phyloP scores from a whole-genome alignment of 1,140 invertebrate genomes.

The Drosophila arizonae region DNA sequence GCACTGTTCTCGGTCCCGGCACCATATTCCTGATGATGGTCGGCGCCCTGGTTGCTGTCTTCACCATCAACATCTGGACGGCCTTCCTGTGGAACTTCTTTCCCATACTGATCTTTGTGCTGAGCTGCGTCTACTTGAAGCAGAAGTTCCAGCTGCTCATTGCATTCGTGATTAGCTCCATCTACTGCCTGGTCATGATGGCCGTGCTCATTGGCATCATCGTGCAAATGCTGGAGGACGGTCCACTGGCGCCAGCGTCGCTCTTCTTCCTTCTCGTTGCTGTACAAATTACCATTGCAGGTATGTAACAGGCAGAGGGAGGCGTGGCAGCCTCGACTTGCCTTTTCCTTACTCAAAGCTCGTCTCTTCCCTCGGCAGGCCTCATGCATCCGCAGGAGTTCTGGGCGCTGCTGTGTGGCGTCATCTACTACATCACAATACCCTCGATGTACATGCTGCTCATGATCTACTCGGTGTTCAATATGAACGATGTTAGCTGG shows the following conservation, averaged over 20 bases:
- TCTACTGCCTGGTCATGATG: slow-evolving; percentile 96
- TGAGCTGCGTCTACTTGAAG: slow-evolving; percentile 89
- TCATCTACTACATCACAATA: slow-evolving; percentile 95
- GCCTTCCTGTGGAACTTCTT: slow-evolving; percentile 91
- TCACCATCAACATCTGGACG: slow-evolving; percentile 89
- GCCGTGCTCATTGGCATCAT: slow-evolving; percentile 94
- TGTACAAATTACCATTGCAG: slow-evolving; percentile 86
- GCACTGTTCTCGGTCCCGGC: slow-evolving; percentile 84
- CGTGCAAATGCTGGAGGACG: slow-evolving; percentile 91
- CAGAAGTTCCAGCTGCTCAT: slow-evolving; percentile 88
- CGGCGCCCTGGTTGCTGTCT: slow-evolving; percentile 92
- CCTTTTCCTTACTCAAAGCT: slow-evolving; percentile 65
- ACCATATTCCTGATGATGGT: slow-evolving; percentile 96
- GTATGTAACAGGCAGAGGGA: slow-evolving; percentile 8
- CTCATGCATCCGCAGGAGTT: slow-evolving; percentile 94
- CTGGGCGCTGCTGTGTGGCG: slow-evolving; percentile 88
- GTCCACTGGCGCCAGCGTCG: slow-evolving; percentile 90
- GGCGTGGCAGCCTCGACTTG: too few species aligned
- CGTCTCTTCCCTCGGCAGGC: slow-evolving; percentile 56
- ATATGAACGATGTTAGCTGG: slow-evolving; percentile 95
- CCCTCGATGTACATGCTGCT: slow-evolving; percentile 97
- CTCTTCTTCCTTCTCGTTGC: slow-evolving; percentile 89
- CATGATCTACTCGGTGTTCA: slow-evolving; percentile 95
- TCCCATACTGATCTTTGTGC: slow-evolving; percentile 89
- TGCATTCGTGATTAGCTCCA: slow-evolving; percentile 89